Conservation (phyloP, 2,797 vertebrate species). For the Sebastes matsubarae region DNA sequence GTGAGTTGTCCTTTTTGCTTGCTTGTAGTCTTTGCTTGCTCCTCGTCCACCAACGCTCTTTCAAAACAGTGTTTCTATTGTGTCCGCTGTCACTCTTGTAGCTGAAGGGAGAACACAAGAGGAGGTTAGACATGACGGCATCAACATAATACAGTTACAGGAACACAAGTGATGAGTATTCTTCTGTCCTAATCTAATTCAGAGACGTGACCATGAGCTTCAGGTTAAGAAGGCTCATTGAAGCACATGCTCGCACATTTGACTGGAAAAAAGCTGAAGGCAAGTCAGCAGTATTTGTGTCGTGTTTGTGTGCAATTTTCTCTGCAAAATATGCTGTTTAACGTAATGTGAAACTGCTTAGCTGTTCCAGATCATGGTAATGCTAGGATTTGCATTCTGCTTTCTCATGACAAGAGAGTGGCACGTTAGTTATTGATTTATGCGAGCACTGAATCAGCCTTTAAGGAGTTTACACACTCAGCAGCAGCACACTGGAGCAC, state of each 20-base stretch:
- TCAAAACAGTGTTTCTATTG: slow-evolving; percentile 78
- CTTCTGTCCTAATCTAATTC: slow-evolving; percentile 44
- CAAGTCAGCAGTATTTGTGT: neutral
- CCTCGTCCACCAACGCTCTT: slow-evolving; percentile 18
- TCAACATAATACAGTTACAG: slow-evolving; percentile 52
- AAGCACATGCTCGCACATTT: slow-evolving; percentile 42
- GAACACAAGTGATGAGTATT: slow-evolving; percentile 27
- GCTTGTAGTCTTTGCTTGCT: slow-evolving; percentile 46
- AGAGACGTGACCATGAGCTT: slow-evolving; percentile 60
- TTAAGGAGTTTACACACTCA: slow-evolving; percentile 8
- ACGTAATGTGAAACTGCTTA: slow-evolving; percentile 22
- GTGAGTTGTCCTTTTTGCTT: slow-evolving; percentile 36
- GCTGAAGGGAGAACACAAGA: slow-evolving; percentile 63
- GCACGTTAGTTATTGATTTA: slow-evolving; percentile 22
- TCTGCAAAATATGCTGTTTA: slow-evolving; percentile 11
- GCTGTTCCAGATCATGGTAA: slow-evolving; percentile 18
- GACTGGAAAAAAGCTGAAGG: slow-evolving; percentile 10
- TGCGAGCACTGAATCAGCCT: slow-evolving; percentile 5
- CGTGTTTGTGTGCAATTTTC: slow-evolving; percentile 11
- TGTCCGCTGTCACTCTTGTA: slow-evolving; percentile 75
- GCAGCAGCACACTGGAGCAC: neutral
- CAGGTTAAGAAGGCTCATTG: slow-evolving; percentile 36
- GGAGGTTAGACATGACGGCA: slow-evolving; percentile 36
- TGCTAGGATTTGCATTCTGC: slow-evolving; percentile 42
- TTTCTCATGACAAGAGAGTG: slow-evolving; percentile 30